Conservation (phyloP, 2,113 vertebrate species). For the Turdus rufiventris region DNA sequence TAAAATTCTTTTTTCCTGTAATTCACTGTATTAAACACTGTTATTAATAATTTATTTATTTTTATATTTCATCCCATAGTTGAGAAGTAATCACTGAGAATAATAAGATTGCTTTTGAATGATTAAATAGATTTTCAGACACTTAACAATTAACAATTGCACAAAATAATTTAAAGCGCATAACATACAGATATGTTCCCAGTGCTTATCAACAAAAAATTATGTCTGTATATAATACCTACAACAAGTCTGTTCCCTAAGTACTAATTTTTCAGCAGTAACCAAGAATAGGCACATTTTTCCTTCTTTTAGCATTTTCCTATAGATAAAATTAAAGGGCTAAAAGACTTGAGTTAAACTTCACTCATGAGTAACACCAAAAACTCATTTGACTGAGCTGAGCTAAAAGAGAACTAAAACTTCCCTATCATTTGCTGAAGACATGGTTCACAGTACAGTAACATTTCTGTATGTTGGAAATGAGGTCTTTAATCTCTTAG, state of each 20-base stretch:
- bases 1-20: neutral
- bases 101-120: neutral
- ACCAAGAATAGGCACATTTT: neutral
- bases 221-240: neutral
- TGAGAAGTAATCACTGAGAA: neutral
- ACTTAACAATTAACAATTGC: neutral
- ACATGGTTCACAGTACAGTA: neutral
- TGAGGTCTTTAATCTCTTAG: neutral
- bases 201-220: neutral
- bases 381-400: neutral
- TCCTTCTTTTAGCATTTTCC: neutral
- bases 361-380: neutral
- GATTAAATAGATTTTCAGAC: neutral
- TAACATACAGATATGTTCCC: neutral
- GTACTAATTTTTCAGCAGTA: neutral
- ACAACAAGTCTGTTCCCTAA: neutral
- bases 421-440: neutral
- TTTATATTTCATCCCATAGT: neutral
- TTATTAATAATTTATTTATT: neutral
- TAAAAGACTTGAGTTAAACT: neutral
- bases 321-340: neutral
- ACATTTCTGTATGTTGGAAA: neutral
- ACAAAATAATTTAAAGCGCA: neutral
- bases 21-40: neutral
- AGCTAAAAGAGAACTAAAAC: neutral